Evolutionary conservation across 1,140 invertebrate genomes (phyloP), one percentile per base, ranked within the genome.

Genomic region (Marisa cornuarietis): DNA sequence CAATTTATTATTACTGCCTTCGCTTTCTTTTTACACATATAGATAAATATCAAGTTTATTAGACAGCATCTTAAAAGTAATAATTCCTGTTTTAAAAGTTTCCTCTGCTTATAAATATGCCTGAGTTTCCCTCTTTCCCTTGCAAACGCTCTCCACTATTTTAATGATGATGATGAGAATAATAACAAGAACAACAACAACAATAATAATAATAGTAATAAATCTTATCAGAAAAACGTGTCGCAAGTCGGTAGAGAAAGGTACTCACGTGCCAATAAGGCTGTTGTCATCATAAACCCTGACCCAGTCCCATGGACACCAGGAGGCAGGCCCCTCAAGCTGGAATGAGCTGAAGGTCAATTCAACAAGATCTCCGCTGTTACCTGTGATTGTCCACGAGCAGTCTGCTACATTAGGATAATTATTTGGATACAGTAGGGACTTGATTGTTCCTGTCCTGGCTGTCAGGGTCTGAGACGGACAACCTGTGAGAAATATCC

Each of bases 261-360:
- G 42, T 10, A 73, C 71, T 73, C 71, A 73, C 71, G n/a, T 18
- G 51, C 71, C 71, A n/a, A 73, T 8, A 14, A 31, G 42, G 31
- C 1, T 54, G 24, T 54, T n/a, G 18, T 16, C 71, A n/a, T 73
- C 71, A 73, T 5, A 73, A 26, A 73, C 24, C 0, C n/a, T n/a
- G 18, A 73, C 71, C 71, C 71, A 54, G 51, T 73, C 71, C 16
- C 24, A 73, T 10, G 7, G 22, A 73, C 71, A 73, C 42, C 18
- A 18, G 18, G 1, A 31, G 51, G 3, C 22, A 6, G 71, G 71
- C n/a, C 71, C 71, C 52, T 73, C 71, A 42, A 73, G 20, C 22
- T 18, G 31, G 71, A 73, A 73, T n/a, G 49, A 14, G 71, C n/a
- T 52, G 54, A 73, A 73, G 51, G 8, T 54, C 71, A 73, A 26